These are phyloP conservation scores for Falco columbarius DNA, from an alignment of 2,797 vertebrate species.

Conservation along the genomic window DNA sequence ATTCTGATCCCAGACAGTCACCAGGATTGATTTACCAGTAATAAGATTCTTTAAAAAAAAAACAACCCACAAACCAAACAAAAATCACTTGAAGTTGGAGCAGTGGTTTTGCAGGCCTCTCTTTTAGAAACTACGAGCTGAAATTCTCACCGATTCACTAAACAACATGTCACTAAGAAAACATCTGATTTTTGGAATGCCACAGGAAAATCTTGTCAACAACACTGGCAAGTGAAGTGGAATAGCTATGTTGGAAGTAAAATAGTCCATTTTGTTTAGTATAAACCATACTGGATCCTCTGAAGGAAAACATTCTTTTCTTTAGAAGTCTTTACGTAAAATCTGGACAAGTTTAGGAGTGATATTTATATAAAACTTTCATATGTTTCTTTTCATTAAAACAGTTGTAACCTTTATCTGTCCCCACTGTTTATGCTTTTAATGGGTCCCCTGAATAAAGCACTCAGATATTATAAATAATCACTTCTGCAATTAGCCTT, in stretches of 20 bases:
- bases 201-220: neutral
- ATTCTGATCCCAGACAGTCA: neutral
- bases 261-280: neutral
- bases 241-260: neutral
- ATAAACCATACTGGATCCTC: neutral
- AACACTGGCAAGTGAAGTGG: neutral
- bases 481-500: conserved; percentile 53
- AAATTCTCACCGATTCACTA: neutral
- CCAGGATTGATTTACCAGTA: neutral
- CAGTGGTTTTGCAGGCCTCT: neutral
- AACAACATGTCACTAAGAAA: neutral
- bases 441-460: conserved; percentile 33
- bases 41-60: neutral
- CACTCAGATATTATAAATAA: conserved; percentile 58
- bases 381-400: conserved; percentile 50
- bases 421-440: conserved; percentile 46
- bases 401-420: conserved; percentile 28
- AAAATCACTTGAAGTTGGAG: neutral
- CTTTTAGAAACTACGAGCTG: neutral
- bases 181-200: neutral
- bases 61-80: neutral
- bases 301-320: conserved; percentile 25
- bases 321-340: conserved; percentile 45
- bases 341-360: conserved; percentile 5
- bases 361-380: conserved; percentile 48